Evolutionary conservation across 2,888 invertebrate genomes (phyloP).

Genomic region (Eurytoma californica): DNA sequence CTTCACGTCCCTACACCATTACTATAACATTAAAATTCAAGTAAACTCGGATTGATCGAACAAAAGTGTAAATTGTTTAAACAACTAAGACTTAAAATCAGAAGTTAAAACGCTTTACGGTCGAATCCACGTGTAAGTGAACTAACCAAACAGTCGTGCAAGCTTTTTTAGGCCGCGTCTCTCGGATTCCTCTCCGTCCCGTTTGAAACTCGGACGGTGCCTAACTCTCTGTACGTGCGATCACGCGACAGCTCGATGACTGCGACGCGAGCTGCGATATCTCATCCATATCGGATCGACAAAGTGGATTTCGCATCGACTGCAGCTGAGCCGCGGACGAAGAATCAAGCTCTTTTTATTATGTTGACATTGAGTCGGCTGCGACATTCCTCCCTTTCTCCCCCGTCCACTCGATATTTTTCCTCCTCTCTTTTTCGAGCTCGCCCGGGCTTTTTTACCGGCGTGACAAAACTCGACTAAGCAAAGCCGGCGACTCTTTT

Average conservation of each 20-base stretch:
- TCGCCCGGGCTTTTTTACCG: constrained; percentile 26
- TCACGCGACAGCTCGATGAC: constrained; percentile 59
- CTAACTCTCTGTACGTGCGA: background rate
- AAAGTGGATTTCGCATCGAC: constrained; percentile 41
- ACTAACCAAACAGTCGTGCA: background rate
- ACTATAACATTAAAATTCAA: no score
- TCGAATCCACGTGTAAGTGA: background rate
- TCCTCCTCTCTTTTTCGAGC: background rate
- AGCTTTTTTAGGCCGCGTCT: background rate
- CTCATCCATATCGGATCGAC: constrained; percentile 50
- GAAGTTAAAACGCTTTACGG: no score
- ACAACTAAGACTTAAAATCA: no score
- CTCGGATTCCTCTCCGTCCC: background rate
- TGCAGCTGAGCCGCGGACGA: background rate
- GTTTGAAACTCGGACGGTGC: background rate
- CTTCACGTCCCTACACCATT: background rate
- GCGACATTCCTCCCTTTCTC: background rate
- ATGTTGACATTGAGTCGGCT: constrained; percentile 36
- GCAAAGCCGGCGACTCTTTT: constrained; percentile 26
- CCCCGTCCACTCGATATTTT: background rate
- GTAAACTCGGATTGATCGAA: no score
- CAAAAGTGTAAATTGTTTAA: no score
- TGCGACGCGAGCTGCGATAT: constrained; percentile 58
- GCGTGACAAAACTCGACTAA: constrained; percentile 19
- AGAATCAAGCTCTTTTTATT: constrained; percentile 27